Conservation (phyloP, 2,888 invertebrate genomes). For the Torymus tubicola region DNA sequence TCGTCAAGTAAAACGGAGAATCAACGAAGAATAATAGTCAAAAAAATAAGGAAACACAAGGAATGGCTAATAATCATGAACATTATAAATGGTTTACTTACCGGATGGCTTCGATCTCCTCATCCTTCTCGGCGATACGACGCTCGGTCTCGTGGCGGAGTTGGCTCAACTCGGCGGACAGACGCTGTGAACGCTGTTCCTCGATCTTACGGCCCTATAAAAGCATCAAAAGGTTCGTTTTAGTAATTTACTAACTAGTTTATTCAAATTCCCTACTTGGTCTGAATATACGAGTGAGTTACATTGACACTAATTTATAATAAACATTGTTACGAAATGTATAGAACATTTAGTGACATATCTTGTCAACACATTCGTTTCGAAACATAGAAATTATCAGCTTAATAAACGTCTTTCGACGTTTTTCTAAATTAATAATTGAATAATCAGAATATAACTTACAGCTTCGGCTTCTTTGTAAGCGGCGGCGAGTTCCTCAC, state of each 20-base stretch:
- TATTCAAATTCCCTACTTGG: no score
- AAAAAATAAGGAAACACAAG: no score
- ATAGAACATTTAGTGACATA: not conserved
- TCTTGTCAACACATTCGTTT: no score
- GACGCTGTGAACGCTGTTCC: constrained; percentile 95
- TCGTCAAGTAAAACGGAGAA: no score
- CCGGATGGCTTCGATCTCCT: constrained; percentile 98
- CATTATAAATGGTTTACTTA: constrained; percentile 78
- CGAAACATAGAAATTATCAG: no score
- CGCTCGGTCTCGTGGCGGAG: constrained; percentile 98
- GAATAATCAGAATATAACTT: constrained; percentile 76
- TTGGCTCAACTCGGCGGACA: constrained; percentile 94
- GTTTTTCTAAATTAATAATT: no score
- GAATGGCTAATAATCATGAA: no score
- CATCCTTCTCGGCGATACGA: constrained; percentile 98
- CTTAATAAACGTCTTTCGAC: no score
- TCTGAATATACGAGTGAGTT: not conserved
- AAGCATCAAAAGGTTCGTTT: no score
- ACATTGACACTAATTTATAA: constrained; percentile 2
- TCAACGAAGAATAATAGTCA: no score
- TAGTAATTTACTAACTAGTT: no score
- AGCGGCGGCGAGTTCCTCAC: constrained; percentile 98
- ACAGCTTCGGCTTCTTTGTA: constrained; percentile 99
- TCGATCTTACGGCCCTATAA: constrained; percentile 94
- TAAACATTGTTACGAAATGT: not conserved